Evolutionary conservation across 2,888 invertebrate genomes (phyloP), one percentile per base, ranked within the genome.

Genomic region (Epirrita christyi): DNA sequence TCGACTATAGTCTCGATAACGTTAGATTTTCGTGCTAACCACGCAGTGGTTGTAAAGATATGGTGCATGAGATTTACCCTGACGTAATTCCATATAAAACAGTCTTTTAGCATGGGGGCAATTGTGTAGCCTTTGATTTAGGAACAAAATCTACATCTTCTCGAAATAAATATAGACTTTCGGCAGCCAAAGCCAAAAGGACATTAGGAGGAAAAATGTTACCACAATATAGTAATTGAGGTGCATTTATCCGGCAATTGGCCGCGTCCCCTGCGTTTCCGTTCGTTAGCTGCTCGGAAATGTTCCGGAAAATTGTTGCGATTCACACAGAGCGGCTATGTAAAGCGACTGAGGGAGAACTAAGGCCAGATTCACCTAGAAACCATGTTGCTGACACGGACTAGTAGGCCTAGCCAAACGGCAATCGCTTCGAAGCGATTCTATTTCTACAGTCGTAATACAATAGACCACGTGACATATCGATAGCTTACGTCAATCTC

Each of bases 211-310:
- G 83, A 85, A 88, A 88, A 87, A 86, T 83, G 80, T 83, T 79
- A 77, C 85, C 85, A 80, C 87, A 86, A 84, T 83, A 83, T 80
- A 85, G 86, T 86, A 87, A 87, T 85, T 83, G 87, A 85, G 86
- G 85, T 85, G 85, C 87, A 88, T 86, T 88, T 89, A 86, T 86
- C 83, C 83, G 84, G 76, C 86, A 86, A 88, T 89, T 88, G 88
- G 85, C 78, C 83, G 71, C 83, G 83, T 85, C 86, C 86, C 84
- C 82, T 81, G 86, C 85, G 86, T 82, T 87, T 86, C 87, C 87
- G 88, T 87, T 89, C 87, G 87, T 88, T 88, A 87, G 85, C 80
- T 75, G 76, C 77, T 78, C 83, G 85, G 87, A 88, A 88, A 87
- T 85, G 87, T 87, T 77, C 78, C 84, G 88, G 86, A 86, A 88